These are phyloP conservation scores for Protonemura montana DNA, from an alignment of 2,888 invertebrate genomes.

Conservation along the genomic window DNA sequence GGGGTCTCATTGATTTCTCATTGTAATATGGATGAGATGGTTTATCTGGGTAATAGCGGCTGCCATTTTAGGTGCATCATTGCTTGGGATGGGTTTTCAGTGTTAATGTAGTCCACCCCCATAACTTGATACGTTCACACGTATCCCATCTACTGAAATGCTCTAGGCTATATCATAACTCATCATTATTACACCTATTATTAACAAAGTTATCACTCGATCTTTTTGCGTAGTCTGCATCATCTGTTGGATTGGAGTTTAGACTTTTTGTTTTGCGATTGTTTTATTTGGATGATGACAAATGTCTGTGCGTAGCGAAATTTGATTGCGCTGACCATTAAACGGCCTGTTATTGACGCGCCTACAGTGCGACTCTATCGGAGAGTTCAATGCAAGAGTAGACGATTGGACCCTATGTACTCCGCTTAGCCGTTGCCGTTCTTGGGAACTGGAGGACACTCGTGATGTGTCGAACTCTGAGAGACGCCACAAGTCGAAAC, in stretches of 20 bases:
- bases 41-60: constrained; percentile 2
- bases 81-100: background rate
- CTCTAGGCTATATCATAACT: background rate
- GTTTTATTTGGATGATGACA: background rate
- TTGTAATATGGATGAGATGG: constrained; percentile 15
- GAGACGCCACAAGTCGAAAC: background rate
- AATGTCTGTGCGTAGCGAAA: background rate
- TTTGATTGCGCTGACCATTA: background rate
- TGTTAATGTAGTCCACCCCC: constrained; percentile 19
- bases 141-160: background rate
- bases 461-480: background rate
- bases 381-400: no score
- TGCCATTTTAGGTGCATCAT: background rate
- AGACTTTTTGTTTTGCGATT: background rate
- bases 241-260: background rate
- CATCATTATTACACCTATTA: constrained; percentile 16
- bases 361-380: no score
- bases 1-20: constrained; percentile 33
- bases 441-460: background rate
- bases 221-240: background rate
- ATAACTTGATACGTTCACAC: constrained; percentile 24
- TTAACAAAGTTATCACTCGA: constrained; percentile 15
- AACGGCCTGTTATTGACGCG: no score
- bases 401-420: no score
- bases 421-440: no score